phyloP scores from a whole-genome alignment of 2,797 vertebrate genomes.

The Peromyscus nudipes region DNA sequence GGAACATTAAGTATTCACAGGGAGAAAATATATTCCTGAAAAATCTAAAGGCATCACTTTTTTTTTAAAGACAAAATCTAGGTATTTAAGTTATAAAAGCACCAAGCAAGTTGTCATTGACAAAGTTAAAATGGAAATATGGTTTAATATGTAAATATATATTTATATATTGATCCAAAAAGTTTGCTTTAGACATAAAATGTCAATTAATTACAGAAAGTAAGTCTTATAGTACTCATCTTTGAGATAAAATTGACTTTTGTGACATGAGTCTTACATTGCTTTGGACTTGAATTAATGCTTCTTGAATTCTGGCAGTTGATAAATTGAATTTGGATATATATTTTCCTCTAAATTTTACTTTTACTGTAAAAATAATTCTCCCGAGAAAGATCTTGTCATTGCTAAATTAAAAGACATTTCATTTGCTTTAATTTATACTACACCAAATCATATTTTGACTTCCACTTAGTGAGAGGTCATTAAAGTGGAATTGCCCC shows the following conservation, averaged over 20 bases:
- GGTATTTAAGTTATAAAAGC: not conserved
- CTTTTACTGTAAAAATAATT: slow-evolving; percentile 55
- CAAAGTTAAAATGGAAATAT: not conserved
- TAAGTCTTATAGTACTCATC: not conserved
- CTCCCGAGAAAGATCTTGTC: slow-evolving; percentile 64
- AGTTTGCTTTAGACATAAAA: not conserved
- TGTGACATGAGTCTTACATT: not conserved
- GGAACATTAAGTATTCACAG: not conserved
- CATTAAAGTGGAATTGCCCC: slow-evolving; percentile 31
- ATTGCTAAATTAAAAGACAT: slow-evolving; percentile 61
- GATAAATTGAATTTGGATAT: slow-evolving; percentile 42
- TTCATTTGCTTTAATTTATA: slow-evolving; percentile 79
- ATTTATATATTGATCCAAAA: not conserved
- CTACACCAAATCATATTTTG: slow-evolving; percentile 73
- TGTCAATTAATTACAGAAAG: not conserved
- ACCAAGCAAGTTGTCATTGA: not conserved
- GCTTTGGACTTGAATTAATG: not conserved
- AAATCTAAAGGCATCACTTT: not conserved
- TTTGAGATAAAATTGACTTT: slow-evolving; percentile 1
- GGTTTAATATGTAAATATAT: not conserved
- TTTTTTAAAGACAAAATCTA: not conserved
- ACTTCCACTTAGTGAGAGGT: slow-evolving; percentile 73
- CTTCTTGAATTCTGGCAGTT: not conserved
- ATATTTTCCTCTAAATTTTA: slow-evolving; percentile 14
- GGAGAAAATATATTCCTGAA: not conserved